phyloP scores from a whole-genome alignment of 2,113 vertebrate species.

The Panurus biarmicus region DNA sequence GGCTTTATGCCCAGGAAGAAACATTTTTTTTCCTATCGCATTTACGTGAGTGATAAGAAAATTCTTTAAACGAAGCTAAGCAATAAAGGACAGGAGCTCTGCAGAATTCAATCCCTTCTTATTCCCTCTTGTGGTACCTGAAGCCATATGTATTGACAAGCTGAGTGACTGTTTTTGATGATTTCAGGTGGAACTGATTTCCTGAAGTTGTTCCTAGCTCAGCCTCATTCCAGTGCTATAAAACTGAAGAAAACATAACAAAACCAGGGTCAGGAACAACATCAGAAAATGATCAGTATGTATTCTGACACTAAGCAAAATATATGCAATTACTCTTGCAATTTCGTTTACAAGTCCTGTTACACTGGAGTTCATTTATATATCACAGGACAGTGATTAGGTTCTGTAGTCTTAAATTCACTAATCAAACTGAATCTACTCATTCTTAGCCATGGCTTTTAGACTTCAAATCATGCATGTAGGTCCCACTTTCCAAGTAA shows the following conservation, averaged over 20 bases:
- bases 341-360: not conserved
- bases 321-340: not conserved
- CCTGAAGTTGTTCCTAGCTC: not conserved
- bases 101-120: not conserved
- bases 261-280: not conserved
- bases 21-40: not conserved
- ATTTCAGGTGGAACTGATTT: not conserved
- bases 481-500: not conserved
- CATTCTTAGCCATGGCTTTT: not conserved
- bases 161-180: not conserved
- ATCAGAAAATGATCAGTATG: not conserved
- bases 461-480: not conserved
- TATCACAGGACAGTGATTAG: not conserved
- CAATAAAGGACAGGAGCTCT: not conserved
- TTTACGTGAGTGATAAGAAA: not conserved
- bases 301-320: not conserved
- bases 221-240: not conserved
- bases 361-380: not conserved
- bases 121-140: not conserved
- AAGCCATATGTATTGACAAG: not conserved
- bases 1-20: not conserved
- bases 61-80: not conserved
- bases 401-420: not conserved
- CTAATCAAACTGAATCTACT: not conserved
- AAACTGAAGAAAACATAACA: not conserved